Base-by-base conservation (phyloP, 2,888 invertebrate species). In the Acrobasis suavella region DNA sequence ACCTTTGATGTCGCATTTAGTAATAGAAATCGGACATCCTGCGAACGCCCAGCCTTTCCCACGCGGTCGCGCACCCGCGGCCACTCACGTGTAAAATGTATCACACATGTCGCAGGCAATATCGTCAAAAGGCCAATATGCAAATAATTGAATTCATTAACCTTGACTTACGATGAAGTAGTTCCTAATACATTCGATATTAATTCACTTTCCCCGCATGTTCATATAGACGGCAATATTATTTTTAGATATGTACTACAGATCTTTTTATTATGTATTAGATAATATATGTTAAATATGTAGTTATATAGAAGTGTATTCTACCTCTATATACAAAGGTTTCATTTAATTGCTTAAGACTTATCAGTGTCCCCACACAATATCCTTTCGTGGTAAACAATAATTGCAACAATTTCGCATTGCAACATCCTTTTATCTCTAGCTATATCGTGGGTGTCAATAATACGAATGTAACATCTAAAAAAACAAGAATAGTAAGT, bases 121-220 rank as follows among this genome's bases (percentile, higher is more conserved):
- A 78, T 67, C 68, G 72, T 78, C 81, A 80, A 82, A 85, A 86
- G 82, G 86, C 83, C 86, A 85, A 82, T 85, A 87, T 86, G 85
- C 80, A 86, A 86, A 80, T 77, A 78, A 75, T 75, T 75, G 71
- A 80, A 82, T 78, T 70, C 67, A 80, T 80, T 78, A 80, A 80
- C 89, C 89, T 88, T 89, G 88, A 88, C 85, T 82, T 77, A 82
- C 80, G 80, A 77, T 79, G 75, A 69, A 61, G 32, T 42, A 16
- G 54, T 37, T 10, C 38, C 55, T 49, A 46, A 54, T 49, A 32
- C 46, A 37, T 37, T 61, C 15, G 32, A 32, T 54, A 54, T n/a
- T 37, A 42, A 55, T 62, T 22, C 50, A 15, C 55, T 39, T 61
- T 61, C 39, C 22, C 10, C n/a, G 49, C 17, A 12, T 56, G 15